These are phyloP conservation scores for Neodiprion virginianus DNA, from an alignment of 1,140 invertebrate genomes.

Conservation along the genomic window DNA sequence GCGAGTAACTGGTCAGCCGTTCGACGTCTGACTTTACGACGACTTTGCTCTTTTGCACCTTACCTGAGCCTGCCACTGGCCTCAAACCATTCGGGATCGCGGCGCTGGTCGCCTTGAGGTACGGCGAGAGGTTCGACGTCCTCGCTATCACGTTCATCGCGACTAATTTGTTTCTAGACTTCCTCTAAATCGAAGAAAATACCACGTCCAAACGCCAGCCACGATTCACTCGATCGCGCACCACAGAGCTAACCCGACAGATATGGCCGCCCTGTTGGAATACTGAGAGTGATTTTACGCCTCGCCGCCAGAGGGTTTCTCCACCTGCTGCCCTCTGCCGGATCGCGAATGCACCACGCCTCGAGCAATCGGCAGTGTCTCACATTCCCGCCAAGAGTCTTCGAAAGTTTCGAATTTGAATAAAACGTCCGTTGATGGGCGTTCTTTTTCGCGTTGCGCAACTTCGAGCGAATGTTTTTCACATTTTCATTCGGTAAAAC, in stretches of 20 bases:
- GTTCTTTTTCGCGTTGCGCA: too few species aligned
- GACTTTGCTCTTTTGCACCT: constrained; percentile 55
- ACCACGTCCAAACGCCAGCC: background rate
- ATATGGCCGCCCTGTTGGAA: background rate
- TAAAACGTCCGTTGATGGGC: too few species aligned
- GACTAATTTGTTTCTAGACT: constrained; percentile 28
- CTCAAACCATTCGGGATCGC: constrained; percentile 65
- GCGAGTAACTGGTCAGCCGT: constrained; percentile 38
- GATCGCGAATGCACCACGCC: too few species aligned
- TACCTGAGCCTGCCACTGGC: constrained; percentile 56
- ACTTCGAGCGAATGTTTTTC: too few species aligned
- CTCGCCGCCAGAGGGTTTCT: too few species aligned
- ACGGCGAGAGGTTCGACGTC: constrained; percentile 67
- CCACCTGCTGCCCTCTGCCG: too few species aligned
- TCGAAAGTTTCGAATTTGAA: too few species aligned
- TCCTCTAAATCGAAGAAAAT: background rate
- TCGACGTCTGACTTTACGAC: constrained; percentile 33
- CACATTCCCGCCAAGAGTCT: too few species aligned
- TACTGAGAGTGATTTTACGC: background rate
- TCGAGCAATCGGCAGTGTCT: too few species aligned
- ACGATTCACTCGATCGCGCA: background rate
- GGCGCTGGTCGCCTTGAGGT: constrained; percentile 66
- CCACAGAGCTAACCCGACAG: background rate
- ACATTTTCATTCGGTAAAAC: too few species aligned
- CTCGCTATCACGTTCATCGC: constrained; percentile 72